Conservation (phyloP, 1,140 invertebrate species). For the Drosophila paulistorum region DNA sequence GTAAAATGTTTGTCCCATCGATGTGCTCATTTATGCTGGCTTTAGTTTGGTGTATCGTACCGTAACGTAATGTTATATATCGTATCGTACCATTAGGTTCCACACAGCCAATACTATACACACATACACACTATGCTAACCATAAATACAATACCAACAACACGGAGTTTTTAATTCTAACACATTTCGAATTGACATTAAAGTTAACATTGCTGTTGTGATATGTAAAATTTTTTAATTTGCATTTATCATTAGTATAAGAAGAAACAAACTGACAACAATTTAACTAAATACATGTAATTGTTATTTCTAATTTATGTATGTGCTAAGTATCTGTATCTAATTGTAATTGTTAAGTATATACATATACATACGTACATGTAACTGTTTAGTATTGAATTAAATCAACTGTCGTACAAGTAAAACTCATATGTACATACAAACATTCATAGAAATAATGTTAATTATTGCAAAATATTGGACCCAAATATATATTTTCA, state of each 20-base stretch:
- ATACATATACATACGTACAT: conserved; percentile 3
- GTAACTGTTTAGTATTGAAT: background rate
- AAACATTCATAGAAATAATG: background rate
- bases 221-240: conserved; percentile 32
- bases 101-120: background rate
- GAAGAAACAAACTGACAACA: conserved; percentile 28
- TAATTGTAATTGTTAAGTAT: conserved; percentile 57
- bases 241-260: conserved; percentile 59
- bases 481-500: background rate
- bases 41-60: conserved; percentile 6
- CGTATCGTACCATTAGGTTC: background rate
- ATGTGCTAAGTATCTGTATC: conserved; percentile 63
- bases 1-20: background rate
- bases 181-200: conserved; percentile 47
- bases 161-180: conserved; percentile 19
- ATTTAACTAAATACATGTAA: conserved; percentile 43
- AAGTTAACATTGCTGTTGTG: conserved; percentile 52
- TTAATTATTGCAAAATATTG: background rate
- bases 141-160: conserved; percentile 20
- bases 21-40: conserved; percentile 3
- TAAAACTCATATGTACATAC: conserved; percentile 1
- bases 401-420: background rate
- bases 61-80: conserved; percentile 10
- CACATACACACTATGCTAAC: conserved; percentile 7
- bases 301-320: conserved; percentile 57